Percentiles rank a stretch among this genome's conserved stretches.
phyloP scores from a whole-genome alignment of 2,888 invertebrate species.

The Eupithecia subfuscata region DNA sequence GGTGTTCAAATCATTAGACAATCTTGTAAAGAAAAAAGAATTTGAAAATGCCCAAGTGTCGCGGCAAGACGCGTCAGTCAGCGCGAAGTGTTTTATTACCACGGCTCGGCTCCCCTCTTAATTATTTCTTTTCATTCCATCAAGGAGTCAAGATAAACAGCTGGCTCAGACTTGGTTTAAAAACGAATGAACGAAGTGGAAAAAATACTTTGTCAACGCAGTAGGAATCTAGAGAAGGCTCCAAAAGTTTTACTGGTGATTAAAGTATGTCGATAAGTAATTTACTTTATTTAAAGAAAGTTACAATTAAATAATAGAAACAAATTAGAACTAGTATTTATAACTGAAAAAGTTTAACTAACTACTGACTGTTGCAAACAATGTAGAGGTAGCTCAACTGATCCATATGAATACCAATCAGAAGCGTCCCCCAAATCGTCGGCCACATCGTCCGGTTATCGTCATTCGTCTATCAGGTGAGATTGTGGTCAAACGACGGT shows the following conservation, averaged over 20 bases:
- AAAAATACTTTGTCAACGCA: neutral
- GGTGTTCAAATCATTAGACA: slow-evolving; percentile 64
- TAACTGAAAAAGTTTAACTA: neutral
- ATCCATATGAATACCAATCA: neutral
- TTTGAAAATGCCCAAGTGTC: slow-evolving; percentile 32
- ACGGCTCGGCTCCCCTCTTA: slow-evolving; percentile 74
- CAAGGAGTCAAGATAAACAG: slow-evolving; percentile 36
- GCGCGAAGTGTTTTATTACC: slow-evolving; percentile 77
- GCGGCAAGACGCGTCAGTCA: slow-evolving; percentile 66
- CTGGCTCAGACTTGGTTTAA: slow-evolving; percentile 21
- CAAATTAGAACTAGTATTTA: neutral
- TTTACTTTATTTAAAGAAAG: neutral
- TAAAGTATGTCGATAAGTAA: too few species aligned
- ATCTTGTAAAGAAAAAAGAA: slow-evolving; percentile 30
- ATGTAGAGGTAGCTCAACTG: neutral
- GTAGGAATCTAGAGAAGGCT: neutral
- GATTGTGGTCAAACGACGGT: too few species aligned
- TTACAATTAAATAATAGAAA: neutral
- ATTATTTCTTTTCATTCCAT: slow-evolving; percentile 78
- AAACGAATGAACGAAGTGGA: slow-evolving; percentile 4
- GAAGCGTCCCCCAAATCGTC: too few species aligned
- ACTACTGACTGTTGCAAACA: neutral
- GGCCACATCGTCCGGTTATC: too few species aligned
- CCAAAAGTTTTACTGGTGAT: neutral
- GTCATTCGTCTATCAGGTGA: too few species aligned